Evolutionary conservation across 2,888 invertebrate species (phyloP), one percentile per base, ranked within the genome.

Genomic region (Chorisops tibialis): DNA sequence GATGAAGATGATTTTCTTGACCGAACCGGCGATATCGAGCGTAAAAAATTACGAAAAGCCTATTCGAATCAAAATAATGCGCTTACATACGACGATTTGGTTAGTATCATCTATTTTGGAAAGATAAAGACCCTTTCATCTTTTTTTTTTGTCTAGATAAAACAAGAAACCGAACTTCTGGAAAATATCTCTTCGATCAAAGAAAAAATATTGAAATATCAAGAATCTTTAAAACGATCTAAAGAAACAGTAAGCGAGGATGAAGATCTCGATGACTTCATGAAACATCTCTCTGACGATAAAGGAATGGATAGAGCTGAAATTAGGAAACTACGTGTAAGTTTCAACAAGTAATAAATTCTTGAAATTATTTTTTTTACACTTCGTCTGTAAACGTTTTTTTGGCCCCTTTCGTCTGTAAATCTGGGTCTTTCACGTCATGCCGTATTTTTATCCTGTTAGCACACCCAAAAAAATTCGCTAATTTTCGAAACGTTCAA

Each of bases 1-100:
- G 97, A 99, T 71, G 98, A 99, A 64, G 98, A 99, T 76, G 90
- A 89, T 19, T 99, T 91, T 80, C 82, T 95, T 59, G 99, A 99
- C 75, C 82, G 98, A 65, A 99, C 99, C 0, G 98, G 97, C 1
- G 86, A 88, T 61, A 86, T 98, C 19, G 96, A 96, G 75, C 85
- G 85, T 69, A 96, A 96, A 74, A 83, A 97, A 6, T 83, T 86
- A 69, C 83, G 85, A 63, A 81, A 96, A 60, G 67, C 71, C 0
- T 18, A 67, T n/a, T 64, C 68, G 0, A 65, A 64, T 3, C 50
- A 68, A 1, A 75, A 72, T 9, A 72, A 71, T 9, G 77, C 81
- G 0, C 71, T 82, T 41, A 88, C 87, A 1, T 87, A 88, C 67
- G 84, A 85, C 24, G 84, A 84, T 67, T 75, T 89, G 81, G 87